These are phyloP conservation scores for Hypercompe scribonia DNA, from an alignment of 2,888 invertebrate genomes.

Conservation along the genomic window DNA sequence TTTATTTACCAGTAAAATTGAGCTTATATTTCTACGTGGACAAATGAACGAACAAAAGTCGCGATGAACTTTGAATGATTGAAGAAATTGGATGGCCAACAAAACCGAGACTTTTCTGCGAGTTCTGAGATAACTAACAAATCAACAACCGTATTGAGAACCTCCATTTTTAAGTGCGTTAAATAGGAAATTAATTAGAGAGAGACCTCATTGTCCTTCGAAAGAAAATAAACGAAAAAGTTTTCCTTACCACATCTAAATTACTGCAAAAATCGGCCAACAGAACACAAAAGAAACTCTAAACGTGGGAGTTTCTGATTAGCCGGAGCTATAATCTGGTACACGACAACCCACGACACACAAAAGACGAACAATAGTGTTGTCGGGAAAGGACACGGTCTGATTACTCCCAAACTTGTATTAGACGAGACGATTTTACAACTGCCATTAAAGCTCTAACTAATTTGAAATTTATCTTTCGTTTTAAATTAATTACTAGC, in stretches of 20 bases:
- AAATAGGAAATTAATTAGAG: no score
- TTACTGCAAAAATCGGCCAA: constrained; percentile 5
- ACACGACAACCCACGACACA: constrained; percentile 8
- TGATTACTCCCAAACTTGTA: constrained; percentile 36
- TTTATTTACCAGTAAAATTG: no score
- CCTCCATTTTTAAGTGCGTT: no score
- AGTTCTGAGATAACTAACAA: no score
- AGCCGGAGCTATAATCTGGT: not conserved
- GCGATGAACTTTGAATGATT: no score
- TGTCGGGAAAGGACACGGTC: constrained; percentile 34
- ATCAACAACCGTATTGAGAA: no score
- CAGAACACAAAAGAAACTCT: constrained; percentile 9
- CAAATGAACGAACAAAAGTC: no score
- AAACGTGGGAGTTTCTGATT: constrained; percentile 6
- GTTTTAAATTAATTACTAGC: not conserved
- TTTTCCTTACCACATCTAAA: not conserved
- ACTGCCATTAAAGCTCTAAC: constrained; percentile 2
- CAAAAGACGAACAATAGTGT: constrained; percentile 29
- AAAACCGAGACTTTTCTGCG: no score
- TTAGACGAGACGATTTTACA: constrained; percentile 23
- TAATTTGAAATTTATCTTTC: not conserved
- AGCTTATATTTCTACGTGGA: no score
- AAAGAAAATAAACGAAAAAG: not conserved
- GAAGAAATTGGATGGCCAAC: no score
- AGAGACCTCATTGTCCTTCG: no score